Percentiles rank a stretch among this genome's conserved stretches.
Conservation (phyloP, 2,888 invertebrate genomes). For the Congeria kusceri region DNA sequence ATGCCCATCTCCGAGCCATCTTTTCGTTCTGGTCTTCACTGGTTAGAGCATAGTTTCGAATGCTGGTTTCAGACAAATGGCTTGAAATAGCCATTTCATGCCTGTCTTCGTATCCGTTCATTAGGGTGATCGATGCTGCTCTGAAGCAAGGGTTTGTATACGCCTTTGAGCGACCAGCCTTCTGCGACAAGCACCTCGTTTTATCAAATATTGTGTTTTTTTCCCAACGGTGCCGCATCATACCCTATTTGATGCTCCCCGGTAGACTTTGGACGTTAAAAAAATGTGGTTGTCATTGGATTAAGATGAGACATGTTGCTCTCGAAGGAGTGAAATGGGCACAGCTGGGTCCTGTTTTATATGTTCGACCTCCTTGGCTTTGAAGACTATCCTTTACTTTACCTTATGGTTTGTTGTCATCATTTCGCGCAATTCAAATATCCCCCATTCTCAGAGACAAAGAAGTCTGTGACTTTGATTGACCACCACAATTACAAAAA, state of each 20-base stretch:
- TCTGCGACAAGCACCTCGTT: too few species aligned
- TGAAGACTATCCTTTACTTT: constrained; percentile 1
- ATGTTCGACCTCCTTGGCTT: constrained; percentile 45
- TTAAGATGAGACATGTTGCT: constrained; percentile 32
- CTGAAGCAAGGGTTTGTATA: too few species aligned
- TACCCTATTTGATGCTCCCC: constrained; percentile 23
- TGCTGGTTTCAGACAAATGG: constrained; percentile 34
- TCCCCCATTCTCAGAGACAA: constrained; percentile 14
- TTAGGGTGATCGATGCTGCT: constrained; percentile 43
- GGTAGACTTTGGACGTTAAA: constrained; percentile 34
- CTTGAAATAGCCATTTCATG: constrained; percentile 50
- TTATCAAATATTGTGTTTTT: constrained; percentile 25
- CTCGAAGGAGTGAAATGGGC: constrained; percentile 36
- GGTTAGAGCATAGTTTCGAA: constrained; percentile 37
- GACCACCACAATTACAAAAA: constrained; percentile 48
- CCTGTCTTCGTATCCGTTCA: constrained; percentile 38
- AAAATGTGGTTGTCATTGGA: constrained; percentile 14
- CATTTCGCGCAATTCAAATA: constrained; percentile 41
- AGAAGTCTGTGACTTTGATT: constrained; percentile 35
- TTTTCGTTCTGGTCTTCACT: constrained; percentile 20
- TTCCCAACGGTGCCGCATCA: constrained; percentile 42
- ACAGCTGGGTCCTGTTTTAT: constrained; percentile 22
- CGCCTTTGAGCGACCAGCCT: too few species aligned
- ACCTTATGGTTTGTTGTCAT: constrained; percentile 32
- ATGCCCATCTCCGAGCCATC: constrained; percentile 33